phyloP scores from a whole-genome alignment of 2,888 invertebrate species.

The Parnassius glacialis region DNA sequence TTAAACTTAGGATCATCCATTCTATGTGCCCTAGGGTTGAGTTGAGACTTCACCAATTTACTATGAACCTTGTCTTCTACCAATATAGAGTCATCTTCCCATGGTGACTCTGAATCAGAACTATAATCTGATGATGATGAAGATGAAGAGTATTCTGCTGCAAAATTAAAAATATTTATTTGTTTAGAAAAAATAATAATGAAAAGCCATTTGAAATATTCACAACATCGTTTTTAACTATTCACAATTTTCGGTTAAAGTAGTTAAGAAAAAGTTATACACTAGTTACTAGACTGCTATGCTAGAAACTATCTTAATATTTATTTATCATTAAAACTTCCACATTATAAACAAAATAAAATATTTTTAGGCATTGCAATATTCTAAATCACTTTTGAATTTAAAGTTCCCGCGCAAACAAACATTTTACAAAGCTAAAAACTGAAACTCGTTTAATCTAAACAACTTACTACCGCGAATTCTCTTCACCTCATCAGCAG shows the following conservation, averaged over 20 bases:
- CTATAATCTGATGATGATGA: conserved; percentile 66
- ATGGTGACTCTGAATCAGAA: conserved; percentile 67
- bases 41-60: conserved; percentile 50
- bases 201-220: not conserved
- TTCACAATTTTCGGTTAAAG: too few species aligned
- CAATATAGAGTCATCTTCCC: conserved; percentile 69
- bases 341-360: too few species aligned
- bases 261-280: too few species aligned
- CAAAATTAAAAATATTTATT: conserved; percentile 29
- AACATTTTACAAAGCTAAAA: conserved; percentile 27
- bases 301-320: too few species aligned
- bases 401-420: conserved; percentile 61
- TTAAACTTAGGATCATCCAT: conserved; percentile 70
- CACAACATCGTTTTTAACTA: too few species aligned
- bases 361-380: too few species aligned
- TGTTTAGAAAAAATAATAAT: not conserved
- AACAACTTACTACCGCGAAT: conserved; percentile 66
- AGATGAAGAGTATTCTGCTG: conserved; percentile 65
- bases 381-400: not conserved
- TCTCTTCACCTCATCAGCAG: conserved; percentile 74
- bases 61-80: conserved; percentile 49
- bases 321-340: too few species aligned
- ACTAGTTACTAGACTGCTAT: too few species aligned
- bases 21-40: conserved; percentile 65
- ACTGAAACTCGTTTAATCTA: not conserved